These are phyloP conservation scores for Aphelenchoides fujianensis DNA, from an alignment of 1,140 invertebrate species.

Conservation along the genomic window DNA sequence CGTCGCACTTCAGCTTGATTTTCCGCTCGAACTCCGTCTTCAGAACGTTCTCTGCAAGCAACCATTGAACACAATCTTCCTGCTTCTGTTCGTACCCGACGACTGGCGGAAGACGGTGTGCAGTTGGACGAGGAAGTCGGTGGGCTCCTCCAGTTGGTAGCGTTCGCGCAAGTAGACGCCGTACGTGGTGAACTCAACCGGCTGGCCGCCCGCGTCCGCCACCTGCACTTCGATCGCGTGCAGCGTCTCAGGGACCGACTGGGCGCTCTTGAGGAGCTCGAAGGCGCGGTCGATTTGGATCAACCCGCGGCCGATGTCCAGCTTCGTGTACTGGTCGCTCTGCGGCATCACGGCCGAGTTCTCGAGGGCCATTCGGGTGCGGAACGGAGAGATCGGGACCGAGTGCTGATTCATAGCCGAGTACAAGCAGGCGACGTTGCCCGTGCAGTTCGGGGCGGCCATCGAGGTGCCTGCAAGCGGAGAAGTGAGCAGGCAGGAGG, in stretches of 20 bases:
- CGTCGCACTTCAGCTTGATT: slow-evolving; percentile 73
- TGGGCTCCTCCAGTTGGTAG: slow-evolving; percentile 66
- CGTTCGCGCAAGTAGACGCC: slow-evolving; percentile 80
- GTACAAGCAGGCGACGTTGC: slow-evolving; percentile 74
- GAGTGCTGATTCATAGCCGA: slow-evolving; percentile 74
- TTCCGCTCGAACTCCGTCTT: slow-evolving; percentile 84
- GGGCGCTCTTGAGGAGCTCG: slow-evolving; percentile 71
- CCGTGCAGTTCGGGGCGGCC: slow-evolving; percentile 89
- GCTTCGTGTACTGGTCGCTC: slow-evolving; percentile 64
- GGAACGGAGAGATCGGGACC: slow-evolving; percentile 80
- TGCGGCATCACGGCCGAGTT: slow-evolving; percentile 77
- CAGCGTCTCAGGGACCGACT: slow-evolving; percentile 71
- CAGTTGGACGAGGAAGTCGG: slow-evolving; percentile 74
- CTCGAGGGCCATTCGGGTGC: slow-evolving; percentile 80
- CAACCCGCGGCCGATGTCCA: slow-evolving; percentile 73
- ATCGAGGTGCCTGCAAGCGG: no score
- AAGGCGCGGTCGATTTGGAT: slow-evolving; percentile 85
- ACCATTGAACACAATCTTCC: no score
- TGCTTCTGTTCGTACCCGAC: no score
- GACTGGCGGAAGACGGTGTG: slow-evolving; percentile 78
- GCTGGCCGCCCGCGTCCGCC: slow-evolving; percentile 26
- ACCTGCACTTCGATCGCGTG: slow-evolving; percentile 41
- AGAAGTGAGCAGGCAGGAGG: no score
- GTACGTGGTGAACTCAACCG: slow-evolving; percentile 64
- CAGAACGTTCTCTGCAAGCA: slow-evolving; percentile 69